Percentiles rank a stretch among this genome's conserved stretches.
These are phyloP conservation scores for Parnassius glacialis DNA, from an alignment of 2,888 invertebrate species.

Conservation along the genomic window DNA sequence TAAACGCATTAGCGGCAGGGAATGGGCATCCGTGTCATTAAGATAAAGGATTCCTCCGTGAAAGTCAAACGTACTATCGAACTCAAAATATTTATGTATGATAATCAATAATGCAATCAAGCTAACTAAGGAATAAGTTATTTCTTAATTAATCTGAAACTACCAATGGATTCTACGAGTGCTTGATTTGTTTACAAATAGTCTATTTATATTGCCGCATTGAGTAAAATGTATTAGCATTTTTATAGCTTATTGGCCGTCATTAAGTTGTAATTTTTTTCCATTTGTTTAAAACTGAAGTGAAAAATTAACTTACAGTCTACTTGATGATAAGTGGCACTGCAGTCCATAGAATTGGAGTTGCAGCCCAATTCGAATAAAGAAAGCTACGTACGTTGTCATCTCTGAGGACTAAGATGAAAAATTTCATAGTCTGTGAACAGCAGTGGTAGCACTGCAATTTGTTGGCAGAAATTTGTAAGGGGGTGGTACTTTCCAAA, in stretches of 20 bases:
- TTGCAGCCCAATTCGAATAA: too few species aligned
- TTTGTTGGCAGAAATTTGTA: too few species aligned
- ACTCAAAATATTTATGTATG: slow-evolving; percentile 21
- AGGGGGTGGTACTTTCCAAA: too few species aligned
- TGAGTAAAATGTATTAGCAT: not conserved
- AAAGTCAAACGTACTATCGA: slow-evolving; percentile 7
- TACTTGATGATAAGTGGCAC: too few species aligned
- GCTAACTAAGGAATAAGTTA: slow-evolving; percentile 16
- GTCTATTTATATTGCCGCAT: slow-evolving; percentile 1
- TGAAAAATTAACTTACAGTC: too few species aligned
- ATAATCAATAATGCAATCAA: slow-evolving; percentile 25
- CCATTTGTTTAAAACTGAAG: not conserved
- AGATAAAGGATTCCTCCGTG: slow-evolving; percentile 22
- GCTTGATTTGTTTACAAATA: slow-evolving; percentile 15
- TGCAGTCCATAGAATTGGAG: too few species aligned
- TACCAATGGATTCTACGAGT: slow-evolving; percentile 6
- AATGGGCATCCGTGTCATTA: slow-evolving; percentile 9
- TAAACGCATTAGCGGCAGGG: slow-evolving; percentile 5
- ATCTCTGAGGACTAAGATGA: too few species aligned
- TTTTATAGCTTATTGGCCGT: not conserved
- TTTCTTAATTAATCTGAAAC: slow-evolving; percentile 22
- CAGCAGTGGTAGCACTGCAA: too few species aligned
- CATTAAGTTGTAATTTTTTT: not conserved
- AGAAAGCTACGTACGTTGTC: too few species aligned
- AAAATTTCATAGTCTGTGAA: too few species aligned